Evolutionary conservation across 2,113 vertebrate species (phyloP).

Genomic region (Cercocebus atys): DNA sequence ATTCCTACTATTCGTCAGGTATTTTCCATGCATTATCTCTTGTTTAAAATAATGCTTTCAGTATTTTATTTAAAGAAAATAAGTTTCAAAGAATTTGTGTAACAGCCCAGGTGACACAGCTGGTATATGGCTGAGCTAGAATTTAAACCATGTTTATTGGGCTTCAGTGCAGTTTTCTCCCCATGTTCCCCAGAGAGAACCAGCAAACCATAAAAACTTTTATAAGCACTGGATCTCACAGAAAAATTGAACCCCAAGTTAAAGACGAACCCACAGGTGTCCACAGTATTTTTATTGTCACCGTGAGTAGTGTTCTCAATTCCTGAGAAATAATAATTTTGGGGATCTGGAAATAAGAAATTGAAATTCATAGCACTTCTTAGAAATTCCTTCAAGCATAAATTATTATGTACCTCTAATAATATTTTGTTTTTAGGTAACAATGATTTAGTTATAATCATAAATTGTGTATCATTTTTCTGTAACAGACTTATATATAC

Average conservation of each 20-base stretch:
- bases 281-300: neutral
- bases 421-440: neutral
- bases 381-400: neutral
- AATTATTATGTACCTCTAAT: neutral
- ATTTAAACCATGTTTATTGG: neutral
- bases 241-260: neutral
- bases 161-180: neutral
- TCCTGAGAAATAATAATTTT: neutral
- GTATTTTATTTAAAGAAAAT: neutral
- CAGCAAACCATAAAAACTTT: neutral
- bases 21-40: conserved; percentile 1
- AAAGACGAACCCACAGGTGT: neutral
- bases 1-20: neutral
- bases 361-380: neutral
- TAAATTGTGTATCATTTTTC: neutral
- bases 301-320: neutral
- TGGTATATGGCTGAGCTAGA: neutral
- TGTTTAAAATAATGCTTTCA: neutral
- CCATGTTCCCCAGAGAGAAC: neutral
- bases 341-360: neutral
- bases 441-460: neutral
- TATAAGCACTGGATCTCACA: neutral
- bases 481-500: neutral
- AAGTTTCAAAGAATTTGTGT: neutral
- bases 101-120: neutral